phyloP scores from a whole-genome alignment of 2,113 vertebrate genomes.

The Lethenteron camtschaticum region DNA sequence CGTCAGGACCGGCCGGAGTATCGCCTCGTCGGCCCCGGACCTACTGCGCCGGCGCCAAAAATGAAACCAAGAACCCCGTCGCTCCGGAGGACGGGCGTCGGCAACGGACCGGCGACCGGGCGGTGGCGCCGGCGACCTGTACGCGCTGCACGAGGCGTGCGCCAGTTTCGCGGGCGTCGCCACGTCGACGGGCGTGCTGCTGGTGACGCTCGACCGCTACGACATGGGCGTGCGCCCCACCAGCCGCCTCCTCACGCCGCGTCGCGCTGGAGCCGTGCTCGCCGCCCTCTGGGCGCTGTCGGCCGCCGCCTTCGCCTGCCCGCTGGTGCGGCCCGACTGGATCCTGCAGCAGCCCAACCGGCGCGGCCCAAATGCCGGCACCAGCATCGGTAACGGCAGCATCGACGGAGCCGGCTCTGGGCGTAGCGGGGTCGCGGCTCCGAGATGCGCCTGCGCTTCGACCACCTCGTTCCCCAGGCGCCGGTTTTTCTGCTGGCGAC shows the following conservation, averaged over 20 bases:
- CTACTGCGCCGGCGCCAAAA: too few relatives aligned
- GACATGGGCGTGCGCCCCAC: conserved; percentile 43
- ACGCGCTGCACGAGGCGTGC: conserved; percentile 44
- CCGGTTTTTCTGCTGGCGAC: conserved; percentile 38
- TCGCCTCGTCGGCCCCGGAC: too few relatives aligned
- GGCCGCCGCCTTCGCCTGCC: conserved; percentile 35
- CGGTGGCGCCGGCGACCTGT: conserved; percentile 28
- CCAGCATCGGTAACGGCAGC: conserved; percentile 29
- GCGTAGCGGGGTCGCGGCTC: conserved; percentile 15
- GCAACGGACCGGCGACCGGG: conserved; percentile 12
- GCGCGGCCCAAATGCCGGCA: conserved; percentile 25
- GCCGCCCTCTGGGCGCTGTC: conserved; percentile 33
- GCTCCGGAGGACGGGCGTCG: too few relatives aligned
- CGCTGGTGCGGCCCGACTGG: conserved; percentile 37
- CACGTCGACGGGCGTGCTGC: conserved; percentile 35
- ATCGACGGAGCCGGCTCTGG: conserved; percentile 26
- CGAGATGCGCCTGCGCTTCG: conserved; percentile 13
- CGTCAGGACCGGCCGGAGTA: too few relatives aligned
- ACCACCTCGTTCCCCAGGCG: conserved; percentile 40
- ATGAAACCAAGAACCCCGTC: too few relatives aligned
- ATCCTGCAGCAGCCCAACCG: conserved; percentile 17
- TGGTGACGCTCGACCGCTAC: conserved; percentile 37
- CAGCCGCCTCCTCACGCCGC: conserved; percentile 30
- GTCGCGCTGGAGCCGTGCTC: conserved; percentile 26
- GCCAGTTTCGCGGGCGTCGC: conserved; percentile 39